Conservation (phyloP, 2,797 vertebrate genomes). For the Enoplosus armatus region DNA sequence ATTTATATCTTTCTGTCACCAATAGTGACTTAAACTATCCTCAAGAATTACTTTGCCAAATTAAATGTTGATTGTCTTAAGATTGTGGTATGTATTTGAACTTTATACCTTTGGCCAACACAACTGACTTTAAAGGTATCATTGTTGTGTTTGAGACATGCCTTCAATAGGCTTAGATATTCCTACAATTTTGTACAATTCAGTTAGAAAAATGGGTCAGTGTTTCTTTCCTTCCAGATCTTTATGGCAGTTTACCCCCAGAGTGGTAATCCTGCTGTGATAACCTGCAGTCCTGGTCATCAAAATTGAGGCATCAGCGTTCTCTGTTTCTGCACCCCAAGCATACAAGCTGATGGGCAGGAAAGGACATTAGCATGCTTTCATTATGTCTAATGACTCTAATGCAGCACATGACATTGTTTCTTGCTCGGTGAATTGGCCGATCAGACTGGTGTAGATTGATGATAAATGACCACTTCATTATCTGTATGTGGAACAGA, state of each 20-base stretch:
- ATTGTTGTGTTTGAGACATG: conserved; percentile 2
- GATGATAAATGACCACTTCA: conserved; percentile 94
- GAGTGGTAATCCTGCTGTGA: conserved; percentile 84
- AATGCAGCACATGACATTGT: conserved; percentile 93
- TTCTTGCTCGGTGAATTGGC: conserved; percentile 90
- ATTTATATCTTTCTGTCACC: not conserved
- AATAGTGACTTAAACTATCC: not conserved
- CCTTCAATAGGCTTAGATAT: conserved; percentile 4
- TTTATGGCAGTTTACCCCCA: conserved; percentile 59
- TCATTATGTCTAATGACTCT: conserved; percentile 96
- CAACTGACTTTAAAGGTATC: conserved; percentile 7
- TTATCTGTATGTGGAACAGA: conserved; percentile 89
- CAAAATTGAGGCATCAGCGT: conserved; percentile 87
- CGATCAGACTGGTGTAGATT: conserved; percentile 86
- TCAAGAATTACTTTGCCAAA: not conserved
- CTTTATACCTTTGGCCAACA: not conserved
- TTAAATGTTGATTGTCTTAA: not conserved
- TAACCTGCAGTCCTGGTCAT: conserved; percentile 88
- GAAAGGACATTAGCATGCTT: conserved; percentile 95
- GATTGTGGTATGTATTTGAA: conserved; percentile 2
- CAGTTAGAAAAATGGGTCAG: conserved; percentile 44
- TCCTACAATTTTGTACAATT: conserved; percentile 18
- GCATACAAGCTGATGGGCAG: conserved; percentile 86
- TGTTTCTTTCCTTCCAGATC: conserved; percentile 34
- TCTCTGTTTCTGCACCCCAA: conserved; percentile 75